Base-by-base conservation (phyloP, 2,888 invertebrate genomes). In the Stictocephala bisonia region DNA sequence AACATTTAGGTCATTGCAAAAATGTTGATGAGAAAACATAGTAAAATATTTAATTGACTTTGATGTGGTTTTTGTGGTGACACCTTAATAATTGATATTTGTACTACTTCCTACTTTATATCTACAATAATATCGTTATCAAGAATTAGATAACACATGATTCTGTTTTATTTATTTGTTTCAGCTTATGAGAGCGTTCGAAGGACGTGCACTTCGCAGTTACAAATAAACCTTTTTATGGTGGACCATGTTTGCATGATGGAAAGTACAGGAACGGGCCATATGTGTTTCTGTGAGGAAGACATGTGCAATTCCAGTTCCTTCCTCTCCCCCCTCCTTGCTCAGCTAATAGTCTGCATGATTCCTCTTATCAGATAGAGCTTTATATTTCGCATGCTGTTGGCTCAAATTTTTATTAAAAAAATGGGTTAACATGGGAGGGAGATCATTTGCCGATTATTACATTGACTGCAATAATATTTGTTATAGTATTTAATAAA, bases 221-320 rank as follows among this genome's bases (percentile, higher is more conserved):
- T 96, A 79, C 95, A 95, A 86, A 96, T 96, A 87, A 96, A 96
- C 86, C 89, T 96, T 83, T 96, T 96, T 89, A 96, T 96, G 95
- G 96, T 96, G 85, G 96, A 96, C 87, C 96, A 96, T 89, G 96
- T 96, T 88, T 96, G 96, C 91, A 96, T 96, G 96, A 93, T 94
- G 92, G 96, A 96, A 92, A 95, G 96, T 91, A 94, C 94, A 89
- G 95, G 96, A 88, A 95, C 92, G 85, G 96, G 96, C 87, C 95
- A 95, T 90, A 96, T 96, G 96, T 96, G 96, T 89, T 96, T 96
- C 90, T 96, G 96, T 89, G 96, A 96, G 89, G 95, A 95, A 88
- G 95, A 96, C 88, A 93, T 93, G 92, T 96, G 96, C 89, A 96
- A 96, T 71, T 71, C 72, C 26, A 64, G 41, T 44, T 71, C 77